Evolutionary conservation across 2,888 invertebrate species (phyloP), one percentile per base, ranked within the genome.

Genomic region (Scaptomyza tumidula): DNA sequence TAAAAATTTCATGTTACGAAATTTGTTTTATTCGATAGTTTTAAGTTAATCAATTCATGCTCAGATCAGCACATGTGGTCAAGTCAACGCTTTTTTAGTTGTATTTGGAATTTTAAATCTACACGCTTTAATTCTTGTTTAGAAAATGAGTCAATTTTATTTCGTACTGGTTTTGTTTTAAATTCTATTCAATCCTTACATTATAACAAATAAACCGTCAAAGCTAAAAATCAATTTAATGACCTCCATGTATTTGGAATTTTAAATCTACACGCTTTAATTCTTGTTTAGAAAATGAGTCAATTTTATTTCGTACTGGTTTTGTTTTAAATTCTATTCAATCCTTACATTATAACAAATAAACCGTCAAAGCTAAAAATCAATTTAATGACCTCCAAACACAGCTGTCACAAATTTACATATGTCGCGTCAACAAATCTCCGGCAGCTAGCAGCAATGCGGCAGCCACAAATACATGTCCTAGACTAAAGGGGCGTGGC

Each of bases 361-460:
- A 43, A 44, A 6, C 5, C 37, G 14, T 55, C 10, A 10, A n/a
- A 48, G 50, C 63, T 67, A 53, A 64, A 74, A 82, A 78, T 75
- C 76, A 86, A 83, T 86, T 60, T 49, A 69, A 83, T 75, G 83
- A 72, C 83, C 88, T 64, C 71, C 62, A 70, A 86, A 70, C 67
- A 81, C 67, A 81, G 59, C 59, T 71, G 78, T 66, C 87, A 78
- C 62, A 65, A 72, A 88, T 88, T 82, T 76, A 73, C 82, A 83
- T 86, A 71, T 82, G 83, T 75, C 86, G 61, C 63, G 55, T 55
- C 64, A 65, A 65, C 71, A 75, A 63, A 52, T 52, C 57, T 57
- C 43, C 24, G 52, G 49, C 53, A 64, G 46, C 58, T 57, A 48
- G 62, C 58, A 48, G 57, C 57, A 72, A 73, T 57, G 48, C 39